phyloP scores from a whole-genome alignment of 2,797 vertebrate genomes.

The Onychomys arenicola region DNA sequence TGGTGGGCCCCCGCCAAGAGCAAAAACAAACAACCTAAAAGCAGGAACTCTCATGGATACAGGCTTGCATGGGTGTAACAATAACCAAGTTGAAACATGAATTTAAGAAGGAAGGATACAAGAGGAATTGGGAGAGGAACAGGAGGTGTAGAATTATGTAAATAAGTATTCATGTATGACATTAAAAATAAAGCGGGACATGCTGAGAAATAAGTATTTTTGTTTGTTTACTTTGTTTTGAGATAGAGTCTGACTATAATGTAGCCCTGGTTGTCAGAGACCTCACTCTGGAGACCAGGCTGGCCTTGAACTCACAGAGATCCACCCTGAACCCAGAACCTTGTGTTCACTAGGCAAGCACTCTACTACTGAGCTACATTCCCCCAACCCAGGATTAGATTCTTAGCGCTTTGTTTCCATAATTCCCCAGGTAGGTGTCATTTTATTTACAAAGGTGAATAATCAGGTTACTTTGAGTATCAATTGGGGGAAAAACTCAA shows the following conservation, averaged over 20 bases:
- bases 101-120: not conserved
- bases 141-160: not conserved
- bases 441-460: not conserved
- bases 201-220: not conserved
- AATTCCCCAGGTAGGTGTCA: not conserved
- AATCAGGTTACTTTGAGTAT: not conserved
- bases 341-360: not conserved
- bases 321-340: not conserved
- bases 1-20: no score
- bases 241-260: not conserved
- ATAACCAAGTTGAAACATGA: not conserved
- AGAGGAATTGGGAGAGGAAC: not conserved
- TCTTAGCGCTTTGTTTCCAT: slow-evolving; percentile 19
- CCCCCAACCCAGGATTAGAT: not conserved
- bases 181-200: not conserved
- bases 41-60: not conserved
- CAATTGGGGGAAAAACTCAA: not conserved
- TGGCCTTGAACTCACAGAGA: not conserved
- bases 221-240: not conserved
- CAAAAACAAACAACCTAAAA: not conserved
- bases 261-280: not conserved
- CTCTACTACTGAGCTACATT: not conserved
- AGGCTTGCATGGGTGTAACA: not conserved
- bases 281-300: not conserved
- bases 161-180: not conserved